Evolutionary conservation across 2,888 invertebrate genomes (phyloP), one percentile per base, ranked within the genome.

Genomic region (Andrena haemorrhoa): DNA sequence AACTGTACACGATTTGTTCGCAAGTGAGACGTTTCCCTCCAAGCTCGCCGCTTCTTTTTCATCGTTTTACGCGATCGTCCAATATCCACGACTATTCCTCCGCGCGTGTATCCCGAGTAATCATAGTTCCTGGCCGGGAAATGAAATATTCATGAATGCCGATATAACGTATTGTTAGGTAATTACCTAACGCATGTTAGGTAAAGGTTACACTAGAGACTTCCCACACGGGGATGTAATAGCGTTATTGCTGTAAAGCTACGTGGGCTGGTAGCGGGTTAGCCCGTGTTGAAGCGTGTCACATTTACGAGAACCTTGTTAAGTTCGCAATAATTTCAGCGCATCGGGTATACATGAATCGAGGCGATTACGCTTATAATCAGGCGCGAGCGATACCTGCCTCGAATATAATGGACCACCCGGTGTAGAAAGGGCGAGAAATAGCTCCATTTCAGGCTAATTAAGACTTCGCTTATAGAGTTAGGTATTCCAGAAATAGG

Each of bases 91-190:
- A 23, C 8, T 26, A 33, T 35, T 64, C 53, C 6, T 69, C 63
- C 56, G 53, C 10, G 12, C 23, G 31, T 75, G 12, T 29, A 49
- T 29, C 20, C n/a, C 31, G 23, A 23, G 58, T 66, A 69, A 80
- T 77, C 49, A 51, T 65, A 58, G 64, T 12, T 41, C 12, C 10
- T 47, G 16, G 29, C 3, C 31, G 35, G 47, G 20, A 56, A 68
- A 74, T 82, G 77, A 74, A 83, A 83, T 82, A 78, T 82, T 83
- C 83, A 69, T 56, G 74, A 65, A 60, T 10, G 31, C n/a, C 81
- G 65, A 74, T 77, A 51, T 63, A 82, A 75, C 51, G 71, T 63
- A 71, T 66, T 82, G n/a, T n/a, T n/a, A n/a, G n/a, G n/a, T n/a
- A n/a, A n/a, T n/a, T n/a, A n/a, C n/a, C n/a, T 74, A 64, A 77